phyloP scores from a whole-genome alignment of 2,797 vertebrate genomes.

The Chelon labrosus region DNA sequence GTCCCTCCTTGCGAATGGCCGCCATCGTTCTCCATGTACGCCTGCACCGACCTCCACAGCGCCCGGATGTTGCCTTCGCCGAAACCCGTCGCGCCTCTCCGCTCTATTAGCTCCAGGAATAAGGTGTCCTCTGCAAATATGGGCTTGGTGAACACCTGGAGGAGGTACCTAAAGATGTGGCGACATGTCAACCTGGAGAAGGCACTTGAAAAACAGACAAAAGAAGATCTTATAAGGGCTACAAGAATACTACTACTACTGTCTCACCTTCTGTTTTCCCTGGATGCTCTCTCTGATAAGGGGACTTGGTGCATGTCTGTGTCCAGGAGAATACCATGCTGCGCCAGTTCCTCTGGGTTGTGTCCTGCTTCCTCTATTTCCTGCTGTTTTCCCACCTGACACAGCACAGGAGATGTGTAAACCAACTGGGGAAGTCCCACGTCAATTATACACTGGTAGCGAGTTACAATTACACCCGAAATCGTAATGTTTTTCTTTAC shows the following conservation, averaged over 20 bases:
- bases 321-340: slow-evolving; percentile 92
- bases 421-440: too few relatives aligned
- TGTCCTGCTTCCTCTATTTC: slow-evolving; percentile 89
- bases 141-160: slow-evolving; percentile 95
- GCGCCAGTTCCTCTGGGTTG: slow-evolving; percentile 83
- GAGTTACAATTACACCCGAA: too few relatives aligned
- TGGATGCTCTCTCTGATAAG: slow-evolving; percentile 16
- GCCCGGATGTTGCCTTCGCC: slow-evolving; percentile 94
- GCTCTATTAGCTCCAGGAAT: slow-evolving; percentile 96
- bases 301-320: slow-evolving; percentile 63
- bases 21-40: slow-evolving; percentile 84
- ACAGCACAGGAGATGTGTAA: slow-evolving; percentile 25
- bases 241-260: too few relatives aligned
- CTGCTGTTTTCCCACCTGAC: slow-evolving; percentile 84
- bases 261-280: slow-evolving; percentile 63
- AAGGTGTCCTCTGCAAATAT: slow-evolving; percentile 93
- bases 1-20: slow-evolving; percentile 6
- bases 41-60: slow-evolving; percentile 92
- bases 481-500: not conserved
- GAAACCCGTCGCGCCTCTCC: slow-evolving; percentile 90
- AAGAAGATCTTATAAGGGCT: too few relatives aligned
- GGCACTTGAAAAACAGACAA: too few relatives aligned
- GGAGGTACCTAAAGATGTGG: slow-evolving; percentile 82
- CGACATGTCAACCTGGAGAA: not conserved
- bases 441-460: too few relatives aligned